These are phyloP conservation scores for Adineta ricciae DNA, from an alignment of 2,888 invertebrate species.

Conservation along the genomic window DNA sequence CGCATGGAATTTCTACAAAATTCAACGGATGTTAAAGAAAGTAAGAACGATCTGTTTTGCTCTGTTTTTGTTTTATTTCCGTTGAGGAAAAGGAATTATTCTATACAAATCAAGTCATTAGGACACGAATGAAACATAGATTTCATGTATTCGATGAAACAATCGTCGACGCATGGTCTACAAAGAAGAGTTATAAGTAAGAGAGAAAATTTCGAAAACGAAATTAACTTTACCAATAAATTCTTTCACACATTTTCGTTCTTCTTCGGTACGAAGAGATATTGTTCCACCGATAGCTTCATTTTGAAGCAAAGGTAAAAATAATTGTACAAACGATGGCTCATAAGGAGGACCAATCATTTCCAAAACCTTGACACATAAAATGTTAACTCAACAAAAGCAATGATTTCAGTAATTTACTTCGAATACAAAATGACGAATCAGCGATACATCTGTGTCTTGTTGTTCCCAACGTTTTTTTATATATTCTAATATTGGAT, in stretches of 20 bases:
- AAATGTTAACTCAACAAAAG: neutral
- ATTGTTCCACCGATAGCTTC: slow-evolving; percentile 51
- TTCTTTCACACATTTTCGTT: slow-evolving; percentile 8
- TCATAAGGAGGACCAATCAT: slow-evolving; percentile 92
- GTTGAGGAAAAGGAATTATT: neutral
- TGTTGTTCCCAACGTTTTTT: slow-evolving; percentile 81
- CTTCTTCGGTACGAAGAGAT: neutral
- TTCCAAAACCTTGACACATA: slow-evolving; percentile 67
- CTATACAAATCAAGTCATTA: neutral
- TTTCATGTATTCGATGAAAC: neutral
- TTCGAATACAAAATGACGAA: slow-evolving; percentile 90
- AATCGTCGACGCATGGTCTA: slow-evolving; percentile 3
- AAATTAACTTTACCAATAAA: neutral
- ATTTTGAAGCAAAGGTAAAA: slow-evolving; percentile 90
- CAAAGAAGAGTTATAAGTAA: too few species aligned
- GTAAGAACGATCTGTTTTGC: too few species aligned
- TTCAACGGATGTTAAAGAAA: too few species aligned
- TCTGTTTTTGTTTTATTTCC: neutral
- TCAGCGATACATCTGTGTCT: slow-evolving; percentile 87
- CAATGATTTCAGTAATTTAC: slow-evolving; percentile 53
- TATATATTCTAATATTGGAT: slow-evolving; percentile 85
- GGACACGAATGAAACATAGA: neutral
- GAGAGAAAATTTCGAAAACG: too few species aligned
- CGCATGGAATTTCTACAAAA: neutral
- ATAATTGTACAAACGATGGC: slow-evolving; percentile 79